A percentile compares a stretch with the other conserved stretches of the same genome.
phyloP scores from a whole-genome alignment of 1,140 invertebrate genomes.

The Drosophila mauritiana region DNA sequence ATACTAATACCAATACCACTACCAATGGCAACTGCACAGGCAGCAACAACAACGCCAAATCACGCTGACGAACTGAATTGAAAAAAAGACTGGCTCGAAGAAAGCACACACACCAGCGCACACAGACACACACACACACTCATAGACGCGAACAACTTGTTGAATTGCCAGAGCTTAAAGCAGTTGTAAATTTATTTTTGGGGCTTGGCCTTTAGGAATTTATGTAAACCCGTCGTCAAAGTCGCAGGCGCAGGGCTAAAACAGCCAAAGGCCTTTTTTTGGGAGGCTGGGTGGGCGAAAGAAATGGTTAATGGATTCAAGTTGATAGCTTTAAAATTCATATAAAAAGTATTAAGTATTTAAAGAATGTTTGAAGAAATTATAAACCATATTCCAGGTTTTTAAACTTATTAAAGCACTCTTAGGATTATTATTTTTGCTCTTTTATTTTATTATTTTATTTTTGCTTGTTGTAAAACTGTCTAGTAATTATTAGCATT shows the following conservation, averaged over 20 bases:
- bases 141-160: slow-evolving; percentile 32
- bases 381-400: no score
- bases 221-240: slow-evolving; percentile 37
- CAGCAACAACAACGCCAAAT: slow-evolving; percentile 57
- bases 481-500: no score
- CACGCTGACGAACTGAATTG: slow-evolving; percentile 68
- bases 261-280: slow-evolving; percentile 6
- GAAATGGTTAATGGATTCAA: slow-evolving; percentile 1
- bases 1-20: slow-evolving; percentile 24
- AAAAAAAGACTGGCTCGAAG: slow-evolving; percentile 36
- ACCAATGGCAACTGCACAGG: slow-evolving; percentile 15
- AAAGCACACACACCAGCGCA: slow-evolving; percentile 19
- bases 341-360: neutral
- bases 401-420: no score
- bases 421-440: no score
- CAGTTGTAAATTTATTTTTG: slow-evolving; percentile 49
- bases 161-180: slow-evolving; percentile 36
- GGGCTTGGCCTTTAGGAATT: slow-evolving; percentile 61
- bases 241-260: slow-evolving; percentile 14
- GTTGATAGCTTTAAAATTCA: neutral
- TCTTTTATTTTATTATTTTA: no score
- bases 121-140: neutral
- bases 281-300: slow-evolving; percentile 7
- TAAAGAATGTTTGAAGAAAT: no score
- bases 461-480: no score